Evolutionary conservation across 92 coral and sea anemone genomes (phyloP).

Genomic region (Blastomussa wellsi): DNA sequence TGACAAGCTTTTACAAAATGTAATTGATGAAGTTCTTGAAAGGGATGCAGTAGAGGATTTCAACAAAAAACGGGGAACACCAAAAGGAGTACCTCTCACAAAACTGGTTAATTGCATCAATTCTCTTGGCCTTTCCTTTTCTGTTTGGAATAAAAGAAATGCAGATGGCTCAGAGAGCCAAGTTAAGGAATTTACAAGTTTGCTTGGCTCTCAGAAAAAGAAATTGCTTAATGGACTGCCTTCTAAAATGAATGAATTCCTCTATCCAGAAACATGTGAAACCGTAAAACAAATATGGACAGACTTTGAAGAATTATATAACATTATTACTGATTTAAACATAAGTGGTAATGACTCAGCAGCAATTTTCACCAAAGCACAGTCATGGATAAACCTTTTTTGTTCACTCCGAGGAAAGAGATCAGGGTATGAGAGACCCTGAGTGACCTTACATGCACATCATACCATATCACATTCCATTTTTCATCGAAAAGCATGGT

Average conservation of each 20-base stretch:
- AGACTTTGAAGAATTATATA: slow-evolving; percentile 39
- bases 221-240: slow-evolving; percentile 50
- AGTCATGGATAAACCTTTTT: slow-evolving; percentile 57
- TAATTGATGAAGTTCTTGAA: slow-evolving; percentile 56
- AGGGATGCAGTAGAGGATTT: slow-evolving; percentile 58
- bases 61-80: slow-evolving; percentile 27
- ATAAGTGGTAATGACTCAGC: slow-evolving; percentile 1
- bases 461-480: slow-evolving; percentile 48
- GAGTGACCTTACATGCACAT: slow-evolving; percentile 64
- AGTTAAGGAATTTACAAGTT: slow-evolving; percentile 51
- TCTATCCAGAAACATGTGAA: slow-evolving; percentile 55
- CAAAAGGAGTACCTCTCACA: slow-evolving; percentile 26
- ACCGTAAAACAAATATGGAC: slow-evolving; percentile 53
- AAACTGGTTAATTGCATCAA: slow-evolving; percentile 38
- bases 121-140: slow-evolving; percentile 36
- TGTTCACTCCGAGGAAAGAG: slow-evolving; percentile 45
- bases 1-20: slow-evolving; percentile 60
- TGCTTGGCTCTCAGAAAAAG: slow-evolving; percentile 59
- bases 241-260: slow-evolving; percentile 16
- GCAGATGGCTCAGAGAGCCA: slow-evolving; percentile 69
- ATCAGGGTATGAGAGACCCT: slow-evolving; percentile 46
- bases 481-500: slow-evolving; percentile 51
- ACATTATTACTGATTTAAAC: slow-evolving; percentile 41
- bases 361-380: slow-evolving; percentile 22
- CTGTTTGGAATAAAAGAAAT: slow-evolving; percentile 51